These are phyloP conservation scores for Phocides pigmalion DNA, from an alignment of 1,140 invertebrate species.

Conservation along the genomic window DNA sequence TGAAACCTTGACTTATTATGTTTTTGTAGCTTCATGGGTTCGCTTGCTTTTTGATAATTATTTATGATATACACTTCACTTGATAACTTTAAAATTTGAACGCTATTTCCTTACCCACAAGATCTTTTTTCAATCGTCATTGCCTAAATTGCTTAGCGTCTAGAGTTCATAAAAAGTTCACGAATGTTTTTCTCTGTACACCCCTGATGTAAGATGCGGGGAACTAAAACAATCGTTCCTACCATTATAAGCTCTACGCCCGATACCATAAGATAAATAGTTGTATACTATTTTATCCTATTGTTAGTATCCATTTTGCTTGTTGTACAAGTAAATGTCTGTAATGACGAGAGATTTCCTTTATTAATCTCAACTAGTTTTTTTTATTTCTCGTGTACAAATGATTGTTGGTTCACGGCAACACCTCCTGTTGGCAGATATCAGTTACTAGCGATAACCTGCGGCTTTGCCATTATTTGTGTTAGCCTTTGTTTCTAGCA, in stretches of 20 bases:
- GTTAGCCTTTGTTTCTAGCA: too few species aligned
- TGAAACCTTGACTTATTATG: conserved; percentile 23
- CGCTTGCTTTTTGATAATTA: conserved; percentile 25
- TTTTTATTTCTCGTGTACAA: conserved; percentile 5
- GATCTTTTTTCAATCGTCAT: not conserved
- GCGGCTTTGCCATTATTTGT: too few species aligned
- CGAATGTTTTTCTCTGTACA: conserved; percentile 19
- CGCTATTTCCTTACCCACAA: not conserved
- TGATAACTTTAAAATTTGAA: not conserved
- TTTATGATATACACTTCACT: conserved; percentile 12
- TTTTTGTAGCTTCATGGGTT: conserved; percentile 21
- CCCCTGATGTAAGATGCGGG: not conserved
- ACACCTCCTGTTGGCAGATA: too few species aligned
- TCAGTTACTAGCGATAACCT: too few species aligned
- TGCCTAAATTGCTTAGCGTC: not conserved
- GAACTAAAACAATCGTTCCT: too few species aligned
- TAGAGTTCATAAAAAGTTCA: conserved; percentile 15
- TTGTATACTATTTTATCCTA: too few species aligned
- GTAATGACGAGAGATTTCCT: conserved; percentile 13
- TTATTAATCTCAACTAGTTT: conserved; percentile 4
- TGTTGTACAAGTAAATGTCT: not conserved
- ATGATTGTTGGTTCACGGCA: conserved; percentile 1
- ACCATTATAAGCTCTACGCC: not conserved
- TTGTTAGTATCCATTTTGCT: too few species aligned
- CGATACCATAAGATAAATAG: too few species aligned